Evolutionary conservation across 2,797 vertebrate species (phyloP), one percentile per base, ranked within the genome.

Genomic region (Eulemur coronatus): DNA sequence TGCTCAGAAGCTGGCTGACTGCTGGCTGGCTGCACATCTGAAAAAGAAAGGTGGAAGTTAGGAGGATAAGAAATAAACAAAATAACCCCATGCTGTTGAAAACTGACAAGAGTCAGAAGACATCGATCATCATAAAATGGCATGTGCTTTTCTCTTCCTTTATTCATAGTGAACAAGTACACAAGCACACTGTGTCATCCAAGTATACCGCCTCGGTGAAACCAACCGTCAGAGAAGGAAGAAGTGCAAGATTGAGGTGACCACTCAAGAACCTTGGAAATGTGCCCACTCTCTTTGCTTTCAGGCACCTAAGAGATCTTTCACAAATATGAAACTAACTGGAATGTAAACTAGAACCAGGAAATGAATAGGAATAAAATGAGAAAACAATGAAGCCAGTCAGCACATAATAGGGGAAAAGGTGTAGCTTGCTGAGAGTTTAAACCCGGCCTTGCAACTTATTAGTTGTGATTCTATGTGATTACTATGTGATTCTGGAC

Each of bases 21-120:
- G 99, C 99, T 93, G 99, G 99, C 99, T 99, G 99, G 99, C 99
- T 99, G 99, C 99, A 99, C 98, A 99, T 99, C 99, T 99, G 98
- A 86, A 5, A 96, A 94, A 95, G 59, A 76, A 94, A 89, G 50
- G 17, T 6, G 0, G 35, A 57, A 24, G 26, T 94, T 1, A 93
- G 61, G 33, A 28, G 41, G 0, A 35, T 2, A n/a, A 80, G 94
- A 1, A 96, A 89, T 48, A n/a, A 65, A 69, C 15, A 41, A n/a
- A n/a, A 46, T 18, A 0, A 52, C 4, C 30, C 22, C 18, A 17
- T 0, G 0, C 17, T 61, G 96, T 48, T 93, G 84, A 72, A 76
- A 72, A 63, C 24, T n/a, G 72, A 35, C 65, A 72, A 38, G 0
- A 48, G n/a, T 26, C 18, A 69, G 57, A 89, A 12, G 61, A 84